Evolutionary conservation across 2,888 invertebrate genomes (phyloP).

Genomic region (Fragum whitleyi): DNA sequence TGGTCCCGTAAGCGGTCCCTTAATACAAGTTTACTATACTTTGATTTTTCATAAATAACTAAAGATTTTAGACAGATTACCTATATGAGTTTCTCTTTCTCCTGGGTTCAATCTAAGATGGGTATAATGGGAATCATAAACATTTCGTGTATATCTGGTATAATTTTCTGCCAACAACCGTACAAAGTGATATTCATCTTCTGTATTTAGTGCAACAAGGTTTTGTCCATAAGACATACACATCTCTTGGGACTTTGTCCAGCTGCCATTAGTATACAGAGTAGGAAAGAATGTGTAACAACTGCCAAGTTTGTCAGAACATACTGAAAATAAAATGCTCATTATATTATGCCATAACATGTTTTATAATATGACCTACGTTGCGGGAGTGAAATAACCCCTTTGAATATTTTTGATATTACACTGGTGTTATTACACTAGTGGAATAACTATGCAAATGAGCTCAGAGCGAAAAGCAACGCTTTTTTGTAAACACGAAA

Average conservation of each 20-base stretch:
- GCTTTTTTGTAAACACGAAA: no score
- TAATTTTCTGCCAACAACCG: neutral
- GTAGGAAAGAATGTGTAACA: slow-evolving; percentile 9
- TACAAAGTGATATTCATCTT: slow-evolving; percentile 5
- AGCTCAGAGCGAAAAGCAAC: no score
- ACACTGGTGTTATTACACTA: no score
- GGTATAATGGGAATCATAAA: neutral
- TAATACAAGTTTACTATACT: no score
- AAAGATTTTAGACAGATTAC: neutral
- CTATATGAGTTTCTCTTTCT: neutral
- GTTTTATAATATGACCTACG: no score
- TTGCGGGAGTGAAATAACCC: no score
- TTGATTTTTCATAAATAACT: no score
- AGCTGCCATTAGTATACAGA: neutral
- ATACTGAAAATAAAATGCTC: slow-evolving; percentile 1
- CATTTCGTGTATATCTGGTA: neutral
- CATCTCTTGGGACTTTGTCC: neutral
- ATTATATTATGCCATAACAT: no score
- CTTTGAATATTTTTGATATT: no score
- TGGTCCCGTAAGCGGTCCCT: no score
- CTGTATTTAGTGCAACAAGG: neutral
- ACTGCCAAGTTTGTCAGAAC: neutral
- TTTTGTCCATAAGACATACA: slow-evolving; percentile 3
- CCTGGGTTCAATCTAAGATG: neutral
- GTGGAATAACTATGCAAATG: no score